Evolutionary conservation across 2,113 vertebrate species (phyloP).

Genomic region (Charina bottae): DNA sequence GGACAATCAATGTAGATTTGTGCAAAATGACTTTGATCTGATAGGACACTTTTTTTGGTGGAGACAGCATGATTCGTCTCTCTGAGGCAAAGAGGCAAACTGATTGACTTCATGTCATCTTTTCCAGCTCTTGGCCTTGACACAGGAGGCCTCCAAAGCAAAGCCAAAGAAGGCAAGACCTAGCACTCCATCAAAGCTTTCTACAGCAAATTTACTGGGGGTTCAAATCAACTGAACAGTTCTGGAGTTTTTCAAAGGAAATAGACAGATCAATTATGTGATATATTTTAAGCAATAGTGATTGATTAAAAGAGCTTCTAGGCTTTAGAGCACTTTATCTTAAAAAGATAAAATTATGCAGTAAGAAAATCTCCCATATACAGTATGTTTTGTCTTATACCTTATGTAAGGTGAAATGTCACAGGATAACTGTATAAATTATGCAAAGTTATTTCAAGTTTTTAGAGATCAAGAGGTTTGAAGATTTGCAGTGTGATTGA

Average conservation of each 20-base stretch:
- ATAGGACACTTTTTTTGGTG: neutral
- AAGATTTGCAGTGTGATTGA: conserved; percentile 62
- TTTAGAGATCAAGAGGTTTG: conserved; percentile 59
- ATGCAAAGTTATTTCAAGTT: conserved; percentile 61
- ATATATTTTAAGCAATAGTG: conserved; percentile 1
- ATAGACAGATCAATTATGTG: neutral
- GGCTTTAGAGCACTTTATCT: conserved; percentile 22
- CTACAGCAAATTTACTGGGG: neutral
- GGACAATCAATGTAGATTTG: neutral
- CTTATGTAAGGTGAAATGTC: conserved; percentile 44
- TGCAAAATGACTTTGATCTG: neutral
- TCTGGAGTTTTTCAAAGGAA: neutral
- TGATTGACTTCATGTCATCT: neutral
- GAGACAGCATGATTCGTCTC: neutral
- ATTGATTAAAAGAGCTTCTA: conserved; percentile 48
- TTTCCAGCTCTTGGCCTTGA: neutral
- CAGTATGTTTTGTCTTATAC: conserved; percentile 46
- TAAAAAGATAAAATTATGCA: conserved; percentile 41
- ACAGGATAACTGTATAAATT: conserved; percentile 60
- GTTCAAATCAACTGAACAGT: neutral
- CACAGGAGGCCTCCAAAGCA: neutral
- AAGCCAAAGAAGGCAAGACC: neutral
- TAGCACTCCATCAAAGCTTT: neutral
- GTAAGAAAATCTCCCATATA: conserved; percentile 51
- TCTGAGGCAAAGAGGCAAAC: neutral